Base-by-base conservation (phyloP, 2,888 invertebrate species). In the Thalpophila matura region DNA sequence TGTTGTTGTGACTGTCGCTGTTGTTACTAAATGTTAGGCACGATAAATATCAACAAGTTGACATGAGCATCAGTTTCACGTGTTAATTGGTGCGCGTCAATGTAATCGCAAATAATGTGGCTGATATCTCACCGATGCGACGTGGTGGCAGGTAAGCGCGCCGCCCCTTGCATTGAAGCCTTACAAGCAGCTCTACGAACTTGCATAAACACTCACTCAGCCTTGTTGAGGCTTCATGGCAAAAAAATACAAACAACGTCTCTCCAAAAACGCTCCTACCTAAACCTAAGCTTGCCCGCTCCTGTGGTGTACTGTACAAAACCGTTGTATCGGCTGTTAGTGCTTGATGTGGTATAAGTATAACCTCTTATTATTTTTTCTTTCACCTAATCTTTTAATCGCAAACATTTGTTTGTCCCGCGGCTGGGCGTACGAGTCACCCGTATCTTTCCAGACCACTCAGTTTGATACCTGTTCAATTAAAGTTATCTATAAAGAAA, bases 81-180 rank as follows among this genome's bases (percentile, higher is more conserved):
- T 3, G 22, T 24, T n/a, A 14, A 26, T 22, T 24, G 27, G 40
- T n/a, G 24, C 9, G 4, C 22, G 14, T 37, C 35, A 49, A 14
- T 43, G 35, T 29, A 18, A 9, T n/a, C 10, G 9, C 20, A 5
- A 16, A 10, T 10, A 3, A 4, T 9, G 35, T 27, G 26, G 9
- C 9, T 20, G 20, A 9, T 12, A 12, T 16, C 20, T 22, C 38
- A 10, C 24, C n/a, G 31, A 31, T 14, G 20, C n/a, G n/a, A n/a
- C n/a, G n/a, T n/a, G n/a, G n/a, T n/a, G n/a, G n/a, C n/a, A n/a
- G n/a, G n/a, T n/a, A n/a, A n/a, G n/a, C 9, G 9, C 16, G 24
- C 27, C 12, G n/a, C 12, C 9, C 14, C 33, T 26, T 60, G 31
- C 58, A 22, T 46, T 33, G 60, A 50, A 50, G 18, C 59, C 35